Percentiles rank a stretch among this genome's conserved stretches.
Conservation (phyloP, 2,113 vertebrate genomes). For the Entosphenus tridentatus region DNA sequence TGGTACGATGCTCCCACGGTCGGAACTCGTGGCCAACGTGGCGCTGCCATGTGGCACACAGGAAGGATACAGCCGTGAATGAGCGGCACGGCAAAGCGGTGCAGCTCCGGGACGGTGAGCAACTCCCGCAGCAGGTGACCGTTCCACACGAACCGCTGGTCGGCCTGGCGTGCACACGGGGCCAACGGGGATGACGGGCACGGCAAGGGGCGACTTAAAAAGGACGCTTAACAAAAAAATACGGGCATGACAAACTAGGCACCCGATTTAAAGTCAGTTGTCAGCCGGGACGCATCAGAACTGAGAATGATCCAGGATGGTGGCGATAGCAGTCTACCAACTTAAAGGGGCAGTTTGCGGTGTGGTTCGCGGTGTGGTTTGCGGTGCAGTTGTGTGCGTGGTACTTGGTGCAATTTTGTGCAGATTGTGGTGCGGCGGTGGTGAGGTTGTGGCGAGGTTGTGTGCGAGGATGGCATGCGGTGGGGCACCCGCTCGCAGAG, state of each 20-base stretch:
- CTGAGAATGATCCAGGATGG: too few species aligned
- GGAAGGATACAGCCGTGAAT: conserved; percentile 88
- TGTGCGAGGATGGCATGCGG: background rate
- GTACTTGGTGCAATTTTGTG: too few species aligned
- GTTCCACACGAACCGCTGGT: conserved; percentile 89
- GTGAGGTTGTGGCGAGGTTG: background rate
- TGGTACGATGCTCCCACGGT: too few species aligned
- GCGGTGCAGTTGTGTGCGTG: too few species aligned
- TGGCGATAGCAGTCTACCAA: too few species aligned
- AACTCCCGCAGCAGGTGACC: conserved; percentile 67
- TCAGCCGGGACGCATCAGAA: too few species aligned
- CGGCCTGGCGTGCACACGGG: conserved; percentile 30
- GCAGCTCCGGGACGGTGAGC: conserved; percentile 68
- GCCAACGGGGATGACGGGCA: background rate
- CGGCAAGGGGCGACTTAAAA: background rate
- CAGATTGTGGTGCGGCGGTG: background rate
- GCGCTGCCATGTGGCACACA: background rate
- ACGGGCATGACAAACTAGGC: too few species aligned
- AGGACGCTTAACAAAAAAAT: background rate
- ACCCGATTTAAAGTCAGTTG: too few species aligned
- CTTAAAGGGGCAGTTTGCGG: too few species aligned
- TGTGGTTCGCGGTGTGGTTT: too few species aligned
- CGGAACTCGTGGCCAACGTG: too few species aligned
- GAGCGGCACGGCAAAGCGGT: conserved; percentile 67
- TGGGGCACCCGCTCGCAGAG: conserved; percentile 61